phyloP scores from a whole-genome alignment of 2,113 vertebrate species.

The Engraulis encrasicolus region DNA sequence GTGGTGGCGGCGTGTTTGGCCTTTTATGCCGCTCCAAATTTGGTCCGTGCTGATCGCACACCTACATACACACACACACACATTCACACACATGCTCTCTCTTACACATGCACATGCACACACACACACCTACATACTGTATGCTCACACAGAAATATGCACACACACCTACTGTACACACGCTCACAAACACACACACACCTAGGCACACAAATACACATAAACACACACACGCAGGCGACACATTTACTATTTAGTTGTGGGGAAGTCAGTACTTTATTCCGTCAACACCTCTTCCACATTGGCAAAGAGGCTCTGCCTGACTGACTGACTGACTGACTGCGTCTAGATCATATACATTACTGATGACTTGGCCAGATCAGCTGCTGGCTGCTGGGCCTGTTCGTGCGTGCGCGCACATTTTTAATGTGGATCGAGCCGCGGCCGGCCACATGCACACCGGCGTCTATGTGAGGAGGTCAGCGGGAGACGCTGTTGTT shows the following conservation, averaged over 20 bases:
- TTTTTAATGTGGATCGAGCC: not conserved
- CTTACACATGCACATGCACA: too few relatives aligned
- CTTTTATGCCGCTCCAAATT: constrained; percentile 49
- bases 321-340: not conserved
- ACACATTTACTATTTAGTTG: not conserved
- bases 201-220: not conserved
- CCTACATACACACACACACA: not conserved
- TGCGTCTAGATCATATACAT: constrained; percentile 2
- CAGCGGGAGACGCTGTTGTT: not conserved
- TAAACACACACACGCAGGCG: not conserved
- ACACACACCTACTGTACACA: too few relatives aligned
- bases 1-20: constrained; percentile 41
- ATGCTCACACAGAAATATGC: too few relatives aligned
- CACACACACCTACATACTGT: too few relatives aligned
- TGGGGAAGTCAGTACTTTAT: not conserved
- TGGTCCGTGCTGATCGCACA: not conserved
- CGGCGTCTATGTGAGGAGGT: not conserved
- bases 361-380: constrained; percentile 17
- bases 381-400: not conserved
- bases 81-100: not conserved
- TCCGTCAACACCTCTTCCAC: constrained; percentile 2
- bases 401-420: not conserved
- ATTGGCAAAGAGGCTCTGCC: constrained; percentile 15
- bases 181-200: too few relatives aligned
- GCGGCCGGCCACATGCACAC: too few relatives aligned